A percentile compares a stretch with the other conserved stretches of the same genome.
These are phyloP conservation scores for Agrenia bidenticulata DNA, from an alignment of 2,888 invertebrate genomes.

Conservation along the genomic window DNA sequence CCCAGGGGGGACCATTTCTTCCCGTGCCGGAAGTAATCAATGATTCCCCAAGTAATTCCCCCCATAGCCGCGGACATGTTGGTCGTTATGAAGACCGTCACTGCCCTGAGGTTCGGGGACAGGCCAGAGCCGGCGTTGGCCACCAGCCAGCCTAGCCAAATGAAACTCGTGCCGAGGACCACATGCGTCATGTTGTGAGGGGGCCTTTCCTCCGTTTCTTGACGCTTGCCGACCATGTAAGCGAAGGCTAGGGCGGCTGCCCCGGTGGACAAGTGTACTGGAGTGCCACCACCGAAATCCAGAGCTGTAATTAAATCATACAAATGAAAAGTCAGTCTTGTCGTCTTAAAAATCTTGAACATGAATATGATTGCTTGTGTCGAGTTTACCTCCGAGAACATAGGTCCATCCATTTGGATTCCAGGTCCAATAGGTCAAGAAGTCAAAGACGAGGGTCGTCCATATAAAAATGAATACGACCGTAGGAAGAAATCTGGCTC, in stretches of 20 bases:
- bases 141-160: slow-evolving; percentile 43
- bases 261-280: slow-evolving; percentile 38
- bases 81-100: slow-evolving; percentile 17
- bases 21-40: slow-evolving; percentile 34
- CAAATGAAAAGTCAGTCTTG: no score
- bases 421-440: slow-evolving; percentile 51
- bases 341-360: neutral
- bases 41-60: slow-evolving; percentile 26
- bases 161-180: slow-evolving; percentile 32
- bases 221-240: slow-evolving; percentile 40
- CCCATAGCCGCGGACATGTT: slow-evolving; percentile 23
- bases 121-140: slow-evolving; percentile 44
- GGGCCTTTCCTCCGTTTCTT: slow-evolving; percentile 35
- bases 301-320: slow-evolving; percentile 25
- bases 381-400: slow-evolving; percentile 29
- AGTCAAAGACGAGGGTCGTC: slow-evolving; percentile 49
- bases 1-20: slow-evolving; percentile 44
- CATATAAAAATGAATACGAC: slow-evolving; percentile 48
- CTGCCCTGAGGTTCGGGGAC: slow-evolving; percentile 3
- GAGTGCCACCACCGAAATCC: slow-evolving; percentile 46
- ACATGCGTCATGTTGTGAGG: slow-evolving; percentile 50
- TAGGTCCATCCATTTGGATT: slow-evolving; percentile 45
- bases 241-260: slow-evolving; percentile 46
- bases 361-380: neutral
- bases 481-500: slow-evolving; percentile 43